A percentile compares a stretch with the other conserved stretches of the same genome.
phyloP scores from a whole-genome alignment of 2,888 invertebrate species.

The Branchipolynoe longqiensis region DNA sequence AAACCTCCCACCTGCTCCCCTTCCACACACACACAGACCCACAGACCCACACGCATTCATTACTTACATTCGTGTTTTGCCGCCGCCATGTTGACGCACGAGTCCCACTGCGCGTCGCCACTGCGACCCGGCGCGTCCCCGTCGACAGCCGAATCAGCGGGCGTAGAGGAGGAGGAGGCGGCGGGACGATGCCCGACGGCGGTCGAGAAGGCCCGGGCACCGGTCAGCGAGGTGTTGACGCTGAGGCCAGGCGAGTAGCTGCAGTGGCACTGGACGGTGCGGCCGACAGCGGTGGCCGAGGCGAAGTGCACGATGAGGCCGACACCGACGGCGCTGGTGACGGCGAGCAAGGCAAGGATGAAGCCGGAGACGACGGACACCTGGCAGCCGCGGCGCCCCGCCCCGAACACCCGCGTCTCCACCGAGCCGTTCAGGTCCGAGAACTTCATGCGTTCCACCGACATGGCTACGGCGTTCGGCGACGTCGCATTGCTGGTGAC shows the following conservation, averaged over 20 bases:
- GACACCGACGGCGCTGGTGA: slow-evolving; percentile 73
- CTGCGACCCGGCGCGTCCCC: not conserved
- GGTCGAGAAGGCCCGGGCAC: not conserved
- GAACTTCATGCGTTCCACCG: slow-evolving; percentile 55
- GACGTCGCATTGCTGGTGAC: not conserved
- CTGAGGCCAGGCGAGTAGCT: slow-evolving; percentile 46
- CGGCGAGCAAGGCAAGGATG: slow-evolving; percentile 71
- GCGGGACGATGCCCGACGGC: not conserved
- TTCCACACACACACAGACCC: too few species aligned
- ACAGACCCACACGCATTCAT: too few species aligned
- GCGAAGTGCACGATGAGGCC: slow-evolving; percentile 75
- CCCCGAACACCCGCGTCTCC: slow-evolving; percentile 51
- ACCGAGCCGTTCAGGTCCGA: slow-evolving; percentile 59
- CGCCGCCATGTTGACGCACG: slow-evolving; percentile 48
- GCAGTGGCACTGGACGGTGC: slow-evolving; percentile 80
- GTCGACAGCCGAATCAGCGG: not conserved
- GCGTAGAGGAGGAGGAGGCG: not conserved
- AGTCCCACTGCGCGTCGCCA: slow-evolving; percentile 32
- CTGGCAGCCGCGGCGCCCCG: slow-evolving; percentile 35
- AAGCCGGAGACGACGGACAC: slow-evolving; percentile 68
- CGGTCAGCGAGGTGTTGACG: not conserved
- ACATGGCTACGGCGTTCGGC: not conserved
- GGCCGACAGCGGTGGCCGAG: slow-evolving; percentile 74
- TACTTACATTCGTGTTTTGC: slow-evolving; percentile 58
- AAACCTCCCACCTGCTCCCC: too few species aligned